Evolutionary conservation across 2,113 vertebrate species (phyloP).

Genomic region (Heterocephalus glaber): DNA sequence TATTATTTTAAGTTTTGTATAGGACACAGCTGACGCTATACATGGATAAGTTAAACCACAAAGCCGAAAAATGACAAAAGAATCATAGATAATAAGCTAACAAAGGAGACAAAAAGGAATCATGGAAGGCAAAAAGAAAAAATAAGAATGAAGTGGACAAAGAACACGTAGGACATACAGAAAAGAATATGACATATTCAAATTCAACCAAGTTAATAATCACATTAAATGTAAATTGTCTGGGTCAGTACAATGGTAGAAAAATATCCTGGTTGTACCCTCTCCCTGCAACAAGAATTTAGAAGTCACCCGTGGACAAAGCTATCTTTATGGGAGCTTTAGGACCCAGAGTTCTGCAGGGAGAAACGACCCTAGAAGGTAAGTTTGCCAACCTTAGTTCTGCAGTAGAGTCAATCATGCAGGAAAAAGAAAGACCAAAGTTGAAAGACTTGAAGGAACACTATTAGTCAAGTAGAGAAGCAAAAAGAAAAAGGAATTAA

Average conservation of each 20-base stretch:
- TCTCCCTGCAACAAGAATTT: neutral
- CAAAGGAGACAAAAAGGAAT: neutral
- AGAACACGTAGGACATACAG: neutral
- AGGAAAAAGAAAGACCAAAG: neutral
- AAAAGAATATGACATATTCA: neutral
- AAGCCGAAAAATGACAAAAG: neutral
- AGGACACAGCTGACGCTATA: neutral
- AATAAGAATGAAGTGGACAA: neutral
- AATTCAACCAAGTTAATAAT: neutral
- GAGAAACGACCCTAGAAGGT: neutral
- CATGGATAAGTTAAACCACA: neutral
- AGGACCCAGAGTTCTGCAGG: neutral
- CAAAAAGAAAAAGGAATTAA: neutral
- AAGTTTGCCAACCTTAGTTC: neutral
- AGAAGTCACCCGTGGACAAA: neutral
- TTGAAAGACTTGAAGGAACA: neutral
- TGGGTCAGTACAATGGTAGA: neutral
- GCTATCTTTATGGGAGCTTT: neutral
- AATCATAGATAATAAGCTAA: neutral
- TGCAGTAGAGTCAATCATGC: neutral
- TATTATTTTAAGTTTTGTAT: neutral
- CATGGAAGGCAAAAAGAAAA: neutral
- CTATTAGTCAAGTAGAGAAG: neutral
- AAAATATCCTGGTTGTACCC: neutral
- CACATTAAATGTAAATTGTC: neutral